These are phyloP conservation scores for Octomys mimax DNA, from an alignment of 2,797 vertebrate genomes.

Conservation along the genomic window DNA sequence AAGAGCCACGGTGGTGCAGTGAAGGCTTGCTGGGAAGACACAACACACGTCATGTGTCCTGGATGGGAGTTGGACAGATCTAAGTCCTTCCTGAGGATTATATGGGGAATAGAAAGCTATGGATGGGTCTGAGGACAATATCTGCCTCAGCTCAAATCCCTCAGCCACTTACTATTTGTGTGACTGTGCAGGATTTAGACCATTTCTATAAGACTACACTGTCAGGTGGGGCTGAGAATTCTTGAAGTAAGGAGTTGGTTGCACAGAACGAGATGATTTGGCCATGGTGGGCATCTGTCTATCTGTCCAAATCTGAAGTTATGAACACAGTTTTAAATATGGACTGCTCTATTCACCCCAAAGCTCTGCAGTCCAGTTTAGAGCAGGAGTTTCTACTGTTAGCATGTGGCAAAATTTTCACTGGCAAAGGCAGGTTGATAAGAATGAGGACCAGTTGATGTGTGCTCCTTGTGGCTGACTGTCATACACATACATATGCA, in stretches of 20 bases:
- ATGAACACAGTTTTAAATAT: not conserved
- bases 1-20: not conserved
- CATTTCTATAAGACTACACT: not conserved
- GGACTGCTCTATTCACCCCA: not conserved
- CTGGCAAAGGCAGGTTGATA: not conserved
- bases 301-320: not conserved
- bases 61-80: accelerated
- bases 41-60: not conserved
- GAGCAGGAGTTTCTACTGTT: not conserved
- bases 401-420: not conserved
- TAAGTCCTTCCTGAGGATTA: not conserved
- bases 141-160: not conserved
- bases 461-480: not conserved
- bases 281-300: not conserved
- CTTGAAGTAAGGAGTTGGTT: not conserved
- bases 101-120: not conserved
- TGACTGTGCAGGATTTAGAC: not conserved
- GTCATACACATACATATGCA: too few relatives aligned
- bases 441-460: not conserved
- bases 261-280: not conserved
- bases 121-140: not conserved
- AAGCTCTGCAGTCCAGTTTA: not conserved
- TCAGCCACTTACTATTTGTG: not conserved
- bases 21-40: not conserved
- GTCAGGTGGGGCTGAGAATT: not conserved